Evolutionary conservation across 2,888 invertebrate species (phyloP).

Genomic region (Ichneumoninae sp.): DNA sequence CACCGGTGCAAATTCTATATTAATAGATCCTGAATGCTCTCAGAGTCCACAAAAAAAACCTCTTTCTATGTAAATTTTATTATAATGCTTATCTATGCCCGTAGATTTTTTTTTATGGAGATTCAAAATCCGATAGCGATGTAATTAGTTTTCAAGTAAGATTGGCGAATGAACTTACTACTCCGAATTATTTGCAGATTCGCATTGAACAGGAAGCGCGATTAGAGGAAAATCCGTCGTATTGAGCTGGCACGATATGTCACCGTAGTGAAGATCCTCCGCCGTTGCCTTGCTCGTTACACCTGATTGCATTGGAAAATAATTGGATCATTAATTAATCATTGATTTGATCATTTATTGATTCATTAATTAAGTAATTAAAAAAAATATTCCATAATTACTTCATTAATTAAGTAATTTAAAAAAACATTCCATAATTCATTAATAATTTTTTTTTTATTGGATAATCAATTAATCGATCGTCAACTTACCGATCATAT

Average conservation of each 20-base stretch:
- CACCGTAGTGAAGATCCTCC: conserved; percentile 93
- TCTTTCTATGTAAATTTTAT: not conserved
- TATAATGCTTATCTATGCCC: not conserved
- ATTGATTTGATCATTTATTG: no score
- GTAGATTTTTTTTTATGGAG: not conserved
- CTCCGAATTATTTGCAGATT: conserved; percentile 86
- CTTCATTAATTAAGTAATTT: not conserved
- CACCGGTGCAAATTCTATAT: not conserved
- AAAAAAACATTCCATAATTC: not conserved
- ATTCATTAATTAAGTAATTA: no score
- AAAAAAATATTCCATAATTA: not conserved
- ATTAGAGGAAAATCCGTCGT: conserved; percentile 86
- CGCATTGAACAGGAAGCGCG: conserved; percentile 86
- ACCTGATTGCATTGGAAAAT: conserved; percentile 81
- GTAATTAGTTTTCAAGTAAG: not conserved
- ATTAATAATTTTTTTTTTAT: not conserved
- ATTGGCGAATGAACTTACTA: conserved; percentile 82
- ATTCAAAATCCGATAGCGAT: not conserved
- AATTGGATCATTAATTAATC: no score
- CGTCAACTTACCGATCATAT: conserved; percentile 89
- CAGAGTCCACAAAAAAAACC: not conserved
- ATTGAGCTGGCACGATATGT: conserved; percentile 93
- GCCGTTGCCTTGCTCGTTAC: conserved; percentile 95
- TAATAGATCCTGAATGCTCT: not conserved
- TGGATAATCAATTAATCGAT: not conserved